These are phyloP conservation scores for Tenthredo livida DNA, from an alignment of 2,888 invertebrate species.

Conservation along the genomic window DNA sequence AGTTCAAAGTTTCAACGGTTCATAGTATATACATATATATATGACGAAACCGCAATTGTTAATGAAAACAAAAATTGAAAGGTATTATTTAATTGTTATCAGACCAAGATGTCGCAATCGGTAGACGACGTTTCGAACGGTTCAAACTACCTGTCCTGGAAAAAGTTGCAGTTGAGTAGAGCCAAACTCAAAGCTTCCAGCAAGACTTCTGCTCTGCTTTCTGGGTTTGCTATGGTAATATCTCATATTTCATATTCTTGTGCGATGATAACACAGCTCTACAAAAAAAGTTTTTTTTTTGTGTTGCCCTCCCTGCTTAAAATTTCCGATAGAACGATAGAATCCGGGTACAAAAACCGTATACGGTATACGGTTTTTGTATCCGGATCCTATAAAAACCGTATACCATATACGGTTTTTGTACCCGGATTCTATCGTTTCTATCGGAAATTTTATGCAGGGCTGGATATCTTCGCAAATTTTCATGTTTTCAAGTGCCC, in stretches of 20 bases:
- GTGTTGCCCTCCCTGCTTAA: conserved; percentile 44
- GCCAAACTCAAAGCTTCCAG: conserved; percentile 99
- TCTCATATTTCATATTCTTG: neutral
- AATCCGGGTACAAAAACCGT: no score
- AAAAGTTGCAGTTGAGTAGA: conserved; percentile 94
- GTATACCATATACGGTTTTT: no score
- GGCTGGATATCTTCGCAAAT: conserved; percentile 46
- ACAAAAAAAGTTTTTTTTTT: neutral
- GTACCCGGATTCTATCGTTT: no score
- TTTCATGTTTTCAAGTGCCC: conserved; percentile 45
- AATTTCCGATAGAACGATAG: no score
- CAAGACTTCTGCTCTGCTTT: conserved; percentile 97
- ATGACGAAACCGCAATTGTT: neutral
- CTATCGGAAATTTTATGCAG: no score
- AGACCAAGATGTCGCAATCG: conserved; percentile 88
- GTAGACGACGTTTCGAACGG: conserved; percentile 87
- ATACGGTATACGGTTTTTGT: no score
- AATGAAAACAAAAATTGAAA: neutral
- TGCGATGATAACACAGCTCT: conserved; percentile 6
- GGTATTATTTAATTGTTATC: conserved; percentile 56
- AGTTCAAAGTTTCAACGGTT: neutral
- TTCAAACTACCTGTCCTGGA: conserved; percentile 91
- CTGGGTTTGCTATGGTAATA: conserved; percentile 97
- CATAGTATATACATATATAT: neutral
- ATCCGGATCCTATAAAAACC: no score